Conservation (phyloP, 2,113 vertebrate genomes). For the Poeciliopsis turrubarensis region DNA sequence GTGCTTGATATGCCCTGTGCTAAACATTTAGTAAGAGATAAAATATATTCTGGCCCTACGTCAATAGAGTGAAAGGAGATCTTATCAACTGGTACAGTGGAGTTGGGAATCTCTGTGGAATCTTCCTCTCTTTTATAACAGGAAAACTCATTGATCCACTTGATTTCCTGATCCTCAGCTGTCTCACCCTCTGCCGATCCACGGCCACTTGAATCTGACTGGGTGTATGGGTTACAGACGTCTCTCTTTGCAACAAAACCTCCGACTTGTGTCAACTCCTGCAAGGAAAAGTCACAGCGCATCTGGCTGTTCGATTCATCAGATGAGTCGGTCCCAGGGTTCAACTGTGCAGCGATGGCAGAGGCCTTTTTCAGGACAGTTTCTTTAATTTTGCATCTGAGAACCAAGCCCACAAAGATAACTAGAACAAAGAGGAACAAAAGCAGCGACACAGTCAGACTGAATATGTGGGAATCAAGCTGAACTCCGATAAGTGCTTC, state of each 20-base stretch:
- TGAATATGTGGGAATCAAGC: conserved; percentile 76
- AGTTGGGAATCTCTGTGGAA: conserved; percentile 73
- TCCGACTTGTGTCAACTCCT: conserved; percentile 75
- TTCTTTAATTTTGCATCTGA: conserved; percentile 82
- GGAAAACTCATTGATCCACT: conserved; percentile 85
- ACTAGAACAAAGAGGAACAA: conserved; percentile 81
- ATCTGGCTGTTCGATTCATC: conserved; percentile 26
- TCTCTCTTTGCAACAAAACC: conserved; percentile 71
- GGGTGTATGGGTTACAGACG: conserved; percentile 62
- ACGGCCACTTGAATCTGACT: conserved; percentile 84
- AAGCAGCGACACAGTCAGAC: conserved; percentile 75
- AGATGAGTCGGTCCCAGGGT: conserved; percentile 43
- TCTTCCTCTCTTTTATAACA: conserved; percentile 72
- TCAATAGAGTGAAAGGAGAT: conserved; percentile 82
- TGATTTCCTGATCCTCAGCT: conserved; percentile 91
- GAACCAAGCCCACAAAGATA: conserved; percentile 76
- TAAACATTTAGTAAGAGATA: conserved; percentile 48
- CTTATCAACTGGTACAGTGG: conserved; percentile 80
- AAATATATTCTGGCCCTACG: conserved; percentile 47
- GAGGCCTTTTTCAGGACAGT: conserved; percentile 65
- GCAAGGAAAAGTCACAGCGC: conserved; percentile 52
- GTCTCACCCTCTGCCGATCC: conserved; percentile 88
- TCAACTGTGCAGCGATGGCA: conserved; percentile 58
- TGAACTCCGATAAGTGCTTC: conserved; percentile 62
- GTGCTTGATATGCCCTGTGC: conserved; percentile 63